phyloP scores from a whole-genome alignment of 2,113 vertebrate genomes.

The Dicaeum eximium region DNA sequence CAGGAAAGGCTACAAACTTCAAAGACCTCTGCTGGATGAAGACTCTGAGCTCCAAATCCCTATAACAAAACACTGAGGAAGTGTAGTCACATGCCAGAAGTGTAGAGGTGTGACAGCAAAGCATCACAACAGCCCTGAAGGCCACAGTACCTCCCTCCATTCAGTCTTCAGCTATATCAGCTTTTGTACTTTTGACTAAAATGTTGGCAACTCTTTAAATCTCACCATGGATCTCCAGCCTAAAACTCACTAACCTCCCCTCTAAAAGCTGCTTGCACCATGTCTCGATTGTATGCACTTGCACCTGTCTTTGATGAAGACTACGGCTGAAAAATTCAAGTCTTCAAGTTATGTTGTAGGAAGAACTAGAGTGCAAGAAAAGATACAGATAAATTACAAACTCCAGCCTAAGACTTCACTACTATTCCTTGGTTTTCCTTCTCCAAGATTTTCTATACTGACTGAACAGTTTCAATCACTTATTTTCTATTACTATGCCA shows the following conservation, averaged over 20 bases:
- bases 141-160: neutral
- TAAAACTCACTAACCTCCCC: neutral
- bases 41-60: neutral
- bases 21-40: neutral
- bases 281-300: rapidly evolving
- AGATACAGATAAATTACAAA: neutral
- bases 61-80: neutral
- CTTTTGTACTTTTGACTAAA: neutral
- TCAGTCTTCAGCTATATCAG: neutral
- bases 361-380: neutral
- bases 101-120: neutral
- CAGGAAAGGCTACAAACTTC: neutral
- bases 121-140: neutral
- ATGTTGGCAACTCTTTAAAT: neutral
- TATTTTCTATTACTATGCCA: neutral
- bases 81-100: neutral
- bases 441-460: neutral
- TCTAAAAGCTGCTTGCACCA: neutral
- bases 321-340: neutral
- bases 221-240: neutral
- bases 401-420: neutral
- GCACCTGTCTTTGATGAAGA: neutral
- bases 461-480: rapidly evolving
- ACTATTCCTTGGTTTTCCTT: neutral
- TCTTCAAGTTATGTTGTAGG: neutral